These are phyloP conservation scores for Epinephelus awoara DNA, from an alignment of 2,797 vertebrate genomes.

Conservation along the genomic window DNA sequence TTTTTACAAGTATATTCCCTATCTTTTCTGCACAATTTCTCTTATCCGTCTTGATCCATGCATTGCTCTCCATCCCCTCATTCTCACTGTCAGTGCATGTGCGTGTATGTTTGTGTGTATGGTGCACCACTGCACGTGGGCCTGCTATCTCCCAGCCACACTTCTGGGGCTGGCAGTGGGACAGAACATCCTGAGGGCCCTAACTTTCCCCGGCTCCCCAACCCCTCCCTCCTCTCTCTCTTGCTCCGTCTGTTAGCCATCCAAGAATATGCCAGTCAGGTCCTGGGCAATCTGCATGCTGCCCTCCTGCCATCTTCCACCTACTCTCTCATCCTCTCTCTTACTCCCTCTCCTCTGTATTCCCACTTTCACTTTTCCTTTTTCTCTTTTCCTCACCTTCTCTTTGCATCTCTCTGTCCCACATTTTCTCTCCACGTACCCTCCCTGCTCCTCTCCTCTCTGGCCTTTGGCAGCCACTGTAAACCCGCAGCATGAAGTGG, in stretches of 20 bases:
- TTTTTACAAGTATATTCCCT: not conserved
- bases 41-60: slow-evolving; percentile 52
- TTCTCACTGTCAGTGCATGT: slow-evolving; percentile 42
- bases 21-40: slow-evolving; percentile 22
- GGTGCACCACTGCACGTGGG: slow-evolving; percentile 74
- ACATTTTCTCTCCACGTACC: slow-evolving; percentile 35
- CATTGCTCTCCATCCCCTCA: slow-evolving; percentile 37
- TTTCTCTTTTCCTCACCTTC: slow-evolving; percentile 41
- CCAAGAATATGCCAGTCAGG: slow-evolving; percentile 86
- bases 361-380: slow-evolving; percentile 33
- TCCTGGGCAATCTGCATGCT: slow-evolving; percentile 80
- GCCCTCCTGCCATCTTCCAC: slow-evolving; percentile 78
- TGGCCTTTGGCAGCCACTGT: slow-evolving; percentile 74
- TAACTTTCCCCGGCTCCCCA: slow-evolving; percentile 77
- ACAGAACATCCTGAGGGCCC: slow-evolving; percentile 83
- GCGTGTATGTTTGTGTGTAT: slow-evolving; percentile 57
- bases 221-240: slow-evolving; percentile 60
- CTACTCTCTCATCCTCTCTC: slow-evolving; percentile 56
- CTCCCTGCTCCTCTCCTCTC: slow-evolving; percentile 36
- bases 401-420: slow-evolving; percentile 61
- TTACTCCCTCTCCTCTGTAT: slow-evolving; percentile 34
- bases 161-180: slow-evolving; percentile 83
- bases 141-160: slow-evolving; percentile 85
- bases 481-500: slow-evolving; percentile 65
- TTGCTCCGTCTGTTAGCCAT: slow-evolving; percentile 76